A percentile compares a stretch with the other conserved stretches of the same genome.
Conservation (phyloP, 2,888 invertebrate genomes). For the Tipula confusa region DNA sequence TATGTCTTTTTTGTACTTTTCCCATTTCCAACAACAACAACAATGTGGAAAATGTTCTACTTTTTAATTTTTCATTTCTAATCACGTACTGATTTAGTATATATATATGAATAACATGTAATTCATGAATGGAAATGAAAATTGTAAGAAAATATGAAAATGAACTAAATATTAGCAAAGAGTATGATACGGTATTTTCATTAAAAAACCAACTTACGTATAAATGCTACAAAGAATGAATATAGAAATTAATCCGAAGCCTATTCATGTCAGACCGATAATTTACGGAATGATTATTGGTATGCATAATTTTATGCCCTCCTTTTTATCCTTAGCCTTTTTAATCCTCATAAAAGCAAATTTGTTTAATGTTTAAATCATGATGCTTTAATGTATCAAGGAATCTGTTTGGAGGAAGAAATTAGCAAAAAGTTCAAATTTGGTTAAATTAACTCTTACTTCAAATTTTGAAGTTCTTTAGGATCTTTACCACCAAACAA, state of each 20-base stretch:
- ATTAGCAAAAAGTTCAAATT: too few relatives aligned
- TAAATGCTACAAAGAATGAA: neutral
- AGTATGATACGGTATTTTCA: neutral
- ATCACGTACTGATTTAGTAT: slow-evolving; percentile 20
- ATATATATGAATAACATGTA: neutral
- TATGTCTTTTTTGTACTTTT: too few relatives aligned
- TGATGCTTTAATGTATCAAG: too few relatives aligned
- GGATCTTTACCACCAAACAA: too few relatives aligned
- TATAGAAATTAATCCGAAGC: neutral
- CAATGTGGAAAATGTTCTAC: neutral
- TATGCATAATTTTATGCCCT: too few relatives aligned
- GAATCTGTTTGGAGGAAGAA: too few relatives aligned
- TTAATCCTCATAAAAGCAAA: too few relatives aligned
- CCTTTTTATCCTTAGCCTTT: too few relatives aligned
- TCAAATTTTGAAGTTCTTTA: too few relatives aligned
- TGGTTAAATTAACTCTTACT: too few relatives aligned
- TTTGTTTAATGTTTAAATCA: too few relatives aligned
- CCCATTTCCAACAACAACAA: neutral
- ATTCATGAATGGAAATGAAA: slow-evolving; percentile 3
- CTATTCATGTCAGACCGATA: neutral
- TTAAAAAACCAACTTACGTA: neutral
- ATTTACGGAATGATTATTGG: too few relatives aligned
- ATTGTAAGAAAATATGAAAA: neutral
- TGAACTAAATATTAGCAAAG: neutral
- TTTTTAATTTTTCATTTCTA: slow-evolving; percentile 14